Base-by-base conservation (phyloP, 1,140 invertebrate species). In the Cotesia chilonis region DNA sequence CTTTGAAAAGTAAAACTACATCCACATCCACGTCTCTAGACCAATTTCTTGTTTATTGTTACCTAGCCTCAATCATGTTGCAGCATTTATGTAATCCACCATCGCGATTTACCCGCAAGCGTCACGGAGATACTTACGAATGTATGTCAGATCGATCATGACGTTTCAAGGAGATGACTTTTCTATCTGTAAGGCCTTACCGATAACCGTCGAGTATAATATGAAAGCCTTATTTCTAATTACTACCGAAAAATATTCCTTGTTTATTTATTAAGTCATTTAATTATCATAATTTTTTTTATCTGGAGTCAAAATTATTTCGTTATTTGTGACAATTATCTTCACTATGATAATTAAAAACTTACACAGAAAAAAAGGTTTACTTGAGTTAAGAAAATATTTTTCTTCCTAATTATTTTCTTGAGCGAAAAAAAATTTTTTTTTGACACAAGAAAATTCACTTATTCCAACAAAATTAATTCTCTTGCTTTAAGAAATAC, bases 81-180 rank as follows among this genome's bases (percentile, higher is more conserved):
- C 60, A 20, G 60, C 6, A 35, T 63, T 72, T 72, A 72, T 64
- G 70, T 72, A 72, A 72, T 67, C 70, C 54, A 65, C 64, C 52
- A 72, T 60, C 54, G 51, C 63, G 51, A 71, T 71, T 72, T 72
- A 72, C 70, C 70, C 67, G 63, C 28, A 72, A 54, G 36, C 36
- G 38, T 67, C 64, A 72, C 70, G 64, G 68, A 59, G 59, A 69
- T 41, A 69, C 70, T 67, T 59, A 63, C 51, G 74, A 75, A 75
- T 75, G 74, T 75, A 64, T 75, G 74, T 75, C 74, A 75, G 74
- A 75, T 72, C 74, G 74, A 75, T 75, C 70, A 75, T 75, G 74
- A 75, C 70, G 70, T 72, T 75, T 75, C 74, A 75, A 75, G 74
- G 74, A 75, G 74, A 75, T 75, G 74, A 75, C 74, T 75, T 71